Evolutionary conservation across 1,140 invertebrate genomes (phyloP), one percentile per base, ranked within the genome.

Genomic region (Lordiphosa clarofinis): DNA sequence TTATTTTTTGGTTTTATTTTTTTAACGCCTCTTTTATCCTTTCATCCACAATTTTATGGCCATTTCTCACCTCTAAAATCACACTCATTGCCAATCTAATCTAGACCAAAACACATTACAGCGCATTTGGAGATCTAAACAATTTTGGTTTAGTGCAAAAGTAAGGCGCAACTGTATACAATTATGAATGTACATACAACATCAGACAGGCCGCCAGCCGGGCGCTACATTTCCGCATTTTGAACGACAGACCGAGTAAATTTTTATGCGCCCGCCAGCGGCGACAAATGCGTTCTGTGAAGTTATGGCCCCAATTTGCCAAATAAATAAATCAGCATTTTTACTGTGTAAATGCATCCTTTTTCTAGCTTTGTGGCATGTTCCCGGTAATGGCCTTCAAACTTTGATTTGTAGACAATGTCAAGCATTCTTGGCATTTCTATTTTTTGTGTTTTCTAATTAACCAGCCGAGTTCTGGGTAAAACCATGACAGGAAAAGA

Each of bases 371-470:
- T n/a, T n/a, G n/a, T n/a, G n/a, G n/a, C n/a, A n/a, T n/a, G n/a
- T n/a, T n/a, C n/a, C n/a, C 4, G 21, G 21, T 21, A 21, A 21
- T 61, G 76, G 59, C 76, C 76, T 81, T 81, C 72, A 82, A 82
- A 82, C 75, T 75, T 82, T 50, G 57, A 35, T 59, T 36, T n/a
- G 43, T 37, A 59, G 71, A 60, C 76, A 81, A 81, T 81, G 75
- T 81, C 76, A 82, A 75, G 57, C 38, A 38, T 8, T 6, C 15
- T 62, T 67, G 72, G 36, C 58, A 72, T 58, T 76, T 75, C 56
- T 46, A 75, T 71, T 71, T 75, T 55, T 50, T 28, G 24, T 28
- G 37, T 43, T 72, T 72, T 81, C 62, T 69, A 81, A 81, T 84
- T 82, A 84, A 72, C 63, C 47, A 50, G 44, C 53, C 43, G 44